Evolutionary conservation across 2,888 invertebrate genomes (phyloP), one percentile per base, ranked within the genome.

Genomic region (Leptinotarsa juncta): DNA sequence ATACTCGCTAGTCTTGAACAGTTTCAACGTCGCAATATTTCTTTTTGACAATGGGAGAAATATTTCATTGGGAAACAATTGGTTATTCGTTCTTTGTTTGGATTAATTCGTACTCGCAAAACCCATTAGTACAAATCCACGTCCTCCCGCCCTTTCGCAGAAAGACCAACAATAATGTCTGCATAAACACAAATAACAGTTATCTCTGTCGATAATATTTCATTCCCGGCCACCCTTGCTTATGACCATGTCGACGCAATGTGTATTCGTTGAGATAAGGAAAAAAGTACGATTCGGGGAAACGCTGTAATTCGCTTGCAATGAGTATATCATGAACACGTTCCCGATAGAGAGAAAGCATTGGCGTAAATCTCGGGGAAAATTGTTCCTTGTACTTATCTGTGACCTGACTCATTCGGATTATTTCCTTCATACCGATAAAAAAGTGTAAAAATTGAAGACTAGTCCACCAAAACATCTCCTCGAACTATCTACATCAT

Each of bases 211-310:
- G 57, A 57, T 57, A 57, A 57, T 57, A 57, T 57, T 57, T 57
- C 57, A 57, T 57, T 57, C 57, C 23, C 57, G 66, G 20, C 66
- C 23, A 23, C 66, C 20, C 50, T 67, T 51, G 32, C 53, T 67
- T 51, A 67, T 67, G 67, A 26, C 50, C 51, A 53, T 18, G 67
- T 50, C 50, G 67, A 53, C 67, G 51, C 50, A 20, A 53, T 67
- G 53, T 26, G 53, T 67, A 67, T 67, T 67, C 53, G 67, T 26
- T 10, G 67, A 50, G 67, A 67, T 67, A 67, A 67, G 67, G 51
- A 53, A 67, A 50, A 66, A 51, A 51, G 57, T 53, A 51, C 67
- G 14, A 67, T 48, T 67, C 51, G 67, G 20, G 67, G 67, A 50
- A 67, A 67, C 10, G 50, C 18, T 5, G 67, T 67, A 67, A 67